Evolutionary conservation across 2,797 vertebrate species (phyloP), one percentile per base, ranked within the genome.

Genomic region (Xenops minutus): DNA sequence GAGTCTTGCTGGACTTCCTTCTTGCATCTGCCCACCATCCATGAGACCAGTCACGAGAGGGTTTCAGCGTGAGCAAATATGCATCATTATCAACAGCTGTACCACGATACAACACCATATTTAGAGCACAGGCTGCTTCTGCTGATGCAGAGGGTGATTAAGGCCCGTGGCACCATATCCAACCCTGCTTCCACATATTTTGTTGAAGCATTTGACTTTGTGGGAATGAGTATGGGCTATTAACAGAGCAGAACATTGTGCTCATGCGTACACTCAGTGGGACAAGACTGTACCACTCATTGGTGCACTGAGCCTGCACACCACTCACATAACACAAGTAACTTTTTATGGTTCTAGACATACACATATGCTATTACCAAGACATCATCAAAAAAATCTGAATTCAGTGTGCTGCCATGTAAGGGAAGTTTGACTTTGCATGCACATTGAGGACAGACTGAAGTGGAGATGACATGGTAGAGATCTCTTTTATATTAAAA

Each of bases 251-350:
- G 56, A 75, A 62, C 26, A 2, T 10, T 16, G 44, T 4, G 29
- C 7, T 27, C 8, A 0, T 7, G 2, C 1, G 5, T 13, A 32
- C n/a, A 4, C 27, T 37, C 71, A 11, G 51, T 9, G 9, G 23
- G 34, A 77, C 32, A 17, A 11, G 43, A 20, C 6, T 1, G 4
- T 20, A 14, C 9, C 20, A 6, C 39, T 22, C 51, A 7, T 3
- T 16, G 6, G 14, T n/a, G 43, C 52, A 19, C 56, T 39, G 26
- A 85, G 49, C 34, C 66, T 48, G 4, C 18, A 9, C 7, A 2
- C 11, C 32, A 9, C 37, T 46, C 48, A 26, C 19, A 4, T 14
- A 49, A 66, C 32, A 75, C 34, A 12, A 2, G 8, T 5, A 64
- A 48, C n/a, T 39, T 74, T 15, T 66, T 26, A 7, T 59, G 23